Evolutionary conservation across 2,888 invertebrate genomes (phyloP).

Genomic region (Hydraecia micacea): DNA sequence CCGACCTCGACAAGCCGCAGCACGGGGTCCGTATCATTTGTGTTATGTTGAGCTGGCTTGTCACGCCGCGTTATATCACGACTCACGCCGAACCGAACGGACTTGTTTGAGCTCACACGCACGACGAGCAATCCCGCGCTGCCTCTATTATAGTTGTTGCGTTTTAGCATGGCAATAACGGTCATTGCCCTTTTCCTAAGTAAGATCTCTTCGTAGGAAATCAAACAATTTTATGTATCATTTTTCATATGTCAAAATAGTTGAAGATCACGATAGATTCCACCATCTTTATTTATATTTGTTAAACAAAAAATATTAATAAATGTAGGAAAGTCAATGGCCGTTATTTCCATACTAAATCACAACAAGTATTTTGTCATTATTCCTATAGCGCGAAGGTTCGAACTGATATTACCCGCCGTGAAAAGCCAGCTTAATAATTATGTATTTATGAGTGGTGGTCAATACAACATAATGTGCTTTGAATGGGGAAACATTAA

Average conservation of each 20-base stretch:
- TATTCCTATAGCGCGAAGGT: background rate
- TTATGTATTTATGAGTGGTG: background rate
- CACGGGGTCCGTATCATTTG: background rate
- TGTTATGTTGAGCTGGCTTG: background rate
- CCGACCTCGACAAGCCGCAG: slow-evolving; percentile 63
- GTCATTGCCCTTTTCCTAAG: background rate
- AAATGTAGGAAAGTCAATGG: background rate
- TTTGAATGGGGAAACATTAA: slow-evolving; percentile 14
- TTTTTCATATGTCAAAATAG: background rate
- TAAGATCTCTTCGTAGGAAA: background rate
- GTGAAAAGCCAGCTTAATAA: background rate
- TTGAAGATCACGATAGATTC: background rate
- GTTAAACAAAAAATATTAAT: background rate
- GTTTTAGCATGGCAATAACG: background rate
- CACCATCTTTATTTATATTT: background rate
- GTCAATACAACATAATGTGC: background rate
- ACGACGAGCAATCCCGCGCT: background rate
- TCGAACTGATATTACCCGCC: background rate
- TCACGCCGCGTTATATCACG: no score
- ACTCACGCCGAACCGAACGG: no score
- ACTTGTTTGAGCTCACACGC: background rate
- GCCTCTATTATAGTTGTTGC: background rate
- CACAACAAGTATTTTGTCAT: background rate
- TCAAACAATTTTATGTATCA: background rate
- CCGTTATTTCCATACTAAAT: background rate